These are phyloP conservation scores for Coelopa pilipes DNA, from an alignment of 2,888 invertebrate species.

Conservation along the genomic window DNA sequence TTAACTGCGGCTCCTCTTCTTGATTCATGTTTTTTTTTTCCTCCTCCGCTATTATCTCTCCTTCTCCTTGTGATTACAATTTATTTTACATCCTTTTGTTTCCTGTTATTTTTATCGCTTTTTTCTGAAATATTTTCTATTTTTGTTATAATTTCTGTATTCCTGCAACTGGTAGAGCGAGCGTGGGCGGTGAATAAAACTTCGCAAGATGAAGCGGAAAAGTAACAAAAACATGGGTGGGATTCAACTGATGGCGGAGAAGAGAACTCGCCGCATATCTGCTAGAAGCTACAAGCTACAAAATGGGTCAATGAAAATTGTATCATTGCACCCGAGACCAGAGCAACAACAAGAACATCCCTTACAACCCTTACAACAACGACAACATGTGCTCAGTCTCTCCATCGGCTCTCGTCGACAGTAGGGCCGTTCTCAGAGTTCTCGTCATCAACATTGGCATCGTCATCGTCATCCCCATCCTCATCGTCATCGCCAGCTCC, in stretches of 20 bases:
- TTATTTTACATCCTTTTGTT: constrained; percentile 10
- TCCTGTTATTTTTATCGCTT: background rate
- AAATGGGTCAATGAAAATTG: constrained; percentile 38
- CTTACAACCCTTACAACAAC: constrained; percentile 12
- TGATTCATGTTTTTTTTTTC: background rate
- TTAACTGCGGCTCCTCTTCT: no score
- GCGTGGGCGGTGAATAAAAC: background rate
- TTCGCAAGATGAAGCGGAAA: constrained; percentile 22
- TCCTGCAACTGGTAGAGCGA: background rate
- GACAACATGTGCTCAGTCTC: constrained; percentile 4
- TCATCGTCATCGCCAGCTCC: background rate
- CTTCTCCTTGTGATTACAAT: background rate
- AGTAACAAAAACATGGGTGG: constrained; percentile 6
- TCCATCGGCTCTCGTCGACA: background rate
- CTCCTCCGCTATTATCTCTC: background rate
- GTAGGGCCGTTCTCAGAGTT: background rate
- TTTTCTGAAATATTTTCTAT: background rate
- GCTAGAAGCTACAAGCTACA: constrained; percentile 27
- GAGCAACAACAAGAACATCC: constrained; percentile 18
- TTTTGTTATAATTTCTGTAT: constrained; percentile 6
- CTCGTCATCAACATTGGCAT: constrained; percentile 39
- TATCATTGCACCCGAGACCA: constrained; percentile 28
- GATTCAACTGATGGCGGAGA: no score
- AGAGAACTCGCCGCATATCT: constrained; percentile 8
- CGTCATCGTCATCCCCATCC: background rate